phyloP scores from a whole-genome alignment of 2,797 vertebrate species.

The Brachyalestes nurse region DNA sequence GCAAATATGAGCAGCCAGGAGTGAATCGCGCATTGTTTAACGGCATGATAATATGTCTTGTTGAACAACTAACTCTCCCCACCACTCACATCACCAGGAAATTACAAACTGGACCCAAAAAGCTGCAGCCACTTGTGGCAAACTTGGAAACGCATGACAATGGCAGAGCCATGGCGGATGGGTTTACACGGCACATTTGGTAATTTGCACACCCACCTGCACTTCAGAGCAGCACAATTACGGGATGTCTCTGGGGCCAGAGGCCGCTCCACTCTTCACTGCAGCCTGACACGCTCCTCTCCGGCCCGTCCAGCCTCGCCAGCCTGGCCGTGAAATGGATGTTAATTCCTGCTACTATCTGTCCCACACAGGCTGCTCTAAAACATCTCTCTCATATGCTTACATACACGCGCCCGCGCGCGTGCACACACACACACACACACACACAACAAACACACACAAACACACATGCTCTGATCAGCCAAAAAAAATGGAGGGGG shows the following conservation, averaged over 20 bases:
- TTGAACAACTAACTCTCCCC: slow-evolving; percentile 25
- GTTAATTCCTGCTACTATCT: slow-evolving; percentile 82
- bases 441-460: slow-evolving; percentile 46
- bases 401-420: not conserved
- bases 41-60: slow-evolving; percentile 21
- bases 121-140: slow-evolving; percentile 63
- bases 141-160: slow-evolving; percentile 74
- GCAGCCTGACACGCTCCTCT: slow-evolving; percentile 32
- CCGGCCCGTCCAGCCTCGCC: slow-evolving; percentile 68
- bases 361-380: slow-evolving; percentile 77
- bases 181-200: slow-evolving; percentile 81
- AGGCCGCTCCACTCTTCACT: slow-evolving; percentile 54
- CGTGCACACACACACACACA: slow-evolving; percentile 20
- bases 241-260: slow-evolving; percentile 72
- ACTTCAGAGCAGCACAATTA: slow-evolving; percentile 83
- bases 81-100: slow-evolving; percentile 60
- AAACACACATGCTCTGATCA: slow-evolving; percentile 56
- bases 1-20: no score
- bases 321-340: slow-evolving; percentile 78
- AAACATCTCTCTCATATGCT: slow-evolving; percentile 57
- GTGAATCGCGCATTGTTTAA: not conserved
- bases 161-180: slow-evolving; percentile 77
- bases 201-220: slow-evolving; percentile 85
- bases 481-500: slow-evolving; percentile 27
- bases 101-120: slow-evolving; percentile 69